A percentile compares a stretch with the other conserved stretches of the same genome.
Evolutionary conservation across 2,113 vertebrate species (phyloP).

Genomic region (Mus spicilegus): DNA sequence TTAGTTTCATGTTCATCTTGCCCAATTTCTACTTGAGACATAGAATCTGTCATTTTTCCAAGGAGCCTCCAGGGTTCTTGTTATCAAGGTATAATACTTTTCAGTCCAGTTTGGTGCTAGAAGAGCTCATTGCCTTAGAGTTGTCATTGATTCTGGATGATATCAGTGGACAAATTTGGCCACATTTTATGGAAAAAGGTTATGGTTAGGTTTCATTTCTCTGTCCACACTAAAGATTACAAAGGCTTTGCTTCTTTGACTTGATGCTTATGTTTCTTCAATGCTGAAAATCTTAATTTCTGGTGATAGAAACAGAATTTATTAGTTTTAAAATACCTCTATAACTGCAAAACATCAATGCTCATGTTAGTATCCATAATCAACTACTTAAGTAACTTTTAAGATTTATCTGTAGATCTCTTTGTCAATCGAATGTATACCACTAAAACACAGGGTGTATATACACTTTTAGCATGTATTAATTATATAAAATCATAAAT

Average conservation of each 20-base stretch:
- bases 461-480: neutral
- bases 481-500: neutral
- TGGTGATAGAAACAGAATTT: neutral
- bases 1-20: neutral
- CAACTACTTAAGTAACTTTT: neutral
- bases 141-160: neutral
- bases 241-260: constrained; percentile 27
- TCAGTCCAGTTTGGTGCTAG: neutral
- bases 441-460: neutral
- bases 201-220: neutral
- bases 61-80: neutral
- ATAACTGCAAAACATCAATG: constrained; percentile 2
- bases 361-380: neutral
- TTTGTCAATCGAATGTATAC: neutral
- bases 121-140: neutral
- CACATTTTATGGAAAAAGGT: neutral
- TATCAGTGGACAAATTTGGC: neutral
- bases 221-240: neutral
- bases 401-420: constrained; percentile 5
- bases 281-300: constrained; percentile 9
- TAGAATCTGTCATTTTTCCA: neutral
- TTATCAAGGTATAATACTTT: constrained; percentile 9
- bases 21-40: neutral
- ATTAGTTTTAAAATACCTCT: neutral
- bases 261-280: neutral